Evolutionary conservation across 2,797 vertebrate species (phyloP).

Genomic region (Tiaroga cobitis): DNA sequence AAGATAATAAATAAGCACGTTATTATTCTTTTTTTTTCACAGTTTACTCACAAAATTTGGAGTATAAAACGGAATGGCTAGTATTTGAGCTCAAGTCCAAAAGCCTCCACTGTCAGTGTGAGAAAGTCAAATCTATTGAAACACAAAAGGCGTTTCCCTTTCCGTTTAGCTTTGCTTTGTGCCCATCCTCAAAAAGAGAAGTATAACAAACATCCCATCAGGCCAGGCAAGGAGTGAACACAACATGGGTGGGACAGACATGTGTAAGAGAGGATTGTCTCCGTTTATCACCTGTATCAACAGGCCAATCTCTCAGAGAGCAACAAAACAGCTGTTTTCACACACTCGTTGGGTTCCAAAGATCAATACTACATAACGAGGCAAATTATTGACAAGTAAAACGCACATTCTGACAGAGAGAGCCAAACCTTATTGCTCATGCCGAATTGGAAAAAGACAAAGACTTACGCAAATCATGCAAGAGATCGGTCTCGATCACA

Average conservation of each 20-base stretch:
- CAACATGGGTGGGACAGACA: slow-evolving; percentile 10
- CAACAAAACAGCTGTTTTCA: slow-evolving; percentile 26
- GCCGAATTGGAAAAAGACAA: slow-evolving; percentile 56
- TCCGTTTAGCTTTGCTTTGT: slow-evolving; percentile 1
- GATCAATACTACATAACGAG: slow-evolving; percentile 37
- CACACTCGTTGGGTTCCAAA: not conserved
- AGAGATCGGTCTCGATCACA: slow-evolving; percentile 41
- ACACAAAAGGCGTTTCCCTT: slow-evolving; percentile 22
- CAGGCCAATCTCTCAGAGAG: slow-evolving; percentile 3
- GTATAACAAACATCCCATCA: slow-evolving; percentile 32
- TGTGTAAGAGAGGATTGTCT: slow-evolving; percentile 18
- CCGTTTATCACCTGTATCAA: not conserved
- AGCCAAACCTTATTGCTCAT: slow-evolving; percentile 65
- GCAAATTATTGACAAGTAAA: slow-evolving; percentile 42
- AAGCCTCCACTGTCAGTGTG: slow-evolving; percentile 43
- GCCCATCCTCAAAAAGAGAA: slow-evolving; percentile 7
- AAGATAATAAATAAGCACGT: slow-evolving; percentile 28
- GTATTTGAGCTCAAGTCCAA: slow-evolving; percentile 41
- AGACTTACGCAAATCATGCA: slow-evolving; percentile 64
- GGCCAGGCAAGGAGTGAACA: slow-evolving; percentile 31
- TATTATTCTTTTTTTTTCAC: slow-evolving; percentile 46
- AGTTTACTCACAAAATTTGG: slow-evolving; percentile 48
- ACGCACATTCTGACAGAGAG: slow-evolving; percentile 27
- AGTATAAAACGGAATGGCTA: slow-evolving; percentile 56
- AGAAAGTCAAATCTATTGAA: slow-evolving; percentile 18